Conservation (phyloP, 2,113 vertebrate genomes). For the Rattus rattus region DNA sequence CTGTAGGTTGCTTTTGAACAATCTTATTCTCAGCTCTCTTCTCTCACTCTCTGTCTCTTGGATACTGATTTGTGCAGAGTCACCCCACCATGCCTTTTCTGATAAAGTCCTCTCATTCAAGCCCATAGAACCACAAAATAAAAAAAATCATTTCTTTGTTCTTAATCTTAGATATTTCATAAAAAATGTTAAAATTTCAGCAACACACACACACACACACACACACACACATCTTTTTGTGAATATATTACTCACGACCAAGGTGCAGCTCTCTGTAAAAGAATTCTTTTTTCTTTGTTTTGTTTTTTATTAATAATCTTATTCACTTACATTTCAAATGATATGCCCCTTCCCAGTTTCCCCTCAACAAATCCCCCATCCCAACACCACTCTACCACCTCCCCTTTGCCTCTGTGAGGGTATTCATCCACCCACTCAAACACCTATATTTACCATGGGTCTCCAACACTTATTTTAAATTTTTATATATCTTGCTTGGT, state of each 20-base stretch:
- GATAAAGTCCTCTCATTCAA: neutral
- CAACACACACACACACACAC: too few species aligned
- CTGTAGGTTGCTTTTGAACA: neutral
- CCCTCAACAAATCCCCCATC: too few species aligned
- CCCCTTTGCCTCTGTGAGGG: too few species aligned
- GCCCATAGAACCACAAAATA: neutral
- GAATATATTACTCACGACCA: neutral
- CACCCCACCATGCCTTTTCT: too few species aligned
- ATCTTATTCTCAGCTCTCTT: neutral
- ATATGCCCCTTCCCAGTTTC: too few species aligned
- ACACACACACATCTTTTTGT: neutral
- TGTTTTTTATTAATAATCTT: too few species aligned
- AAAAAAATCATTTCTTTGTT: neutral
- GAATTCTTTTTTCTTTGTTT: neutral
- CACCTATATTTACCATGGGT: neutral
- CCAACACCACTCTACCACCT: too few species aligned
- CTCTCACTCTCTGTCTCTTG: neutral
- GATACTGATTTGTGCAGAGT: neutral
- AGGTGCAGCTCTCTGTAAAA: neutral
- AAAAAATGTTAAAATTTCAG: neutral
- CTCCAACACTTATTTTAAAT: fast-evolving
- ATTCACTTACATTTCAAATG: too few species aligned
- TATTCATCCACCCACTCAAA: too few species aligned
- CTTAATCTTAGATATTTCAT: neutral
- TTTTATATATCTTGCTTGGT: neutral